These are phyloP conservation scores for Drosophila miranda DNA, from an alignment of 1,140 invertebrate genomes.

Conservation along the genomic window DNA sequence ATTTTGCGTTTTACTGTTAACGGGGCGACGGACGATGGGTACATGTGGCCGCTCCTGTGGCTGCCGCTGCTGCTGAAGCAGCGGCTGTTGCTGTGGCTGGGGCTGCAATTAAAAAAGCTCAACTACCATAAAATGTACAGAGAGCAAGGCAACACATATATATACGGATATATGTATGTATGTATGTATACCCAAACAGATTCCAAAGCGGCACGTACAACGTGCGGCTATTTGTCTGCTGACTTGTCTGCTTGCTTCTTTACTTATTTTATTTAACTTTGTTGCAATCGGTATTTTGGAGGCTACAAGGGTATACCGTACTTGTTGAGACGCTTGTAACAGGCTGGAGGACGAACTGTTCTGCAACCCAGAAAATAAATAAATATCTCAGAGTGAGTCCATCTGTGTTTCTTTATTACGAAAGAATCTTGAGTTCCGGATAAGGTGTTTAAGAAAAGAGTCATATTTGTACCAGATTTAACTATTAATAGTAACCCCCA, in stretches of 20 bases:
- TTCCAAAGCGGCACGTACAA: conserved; percentile 66
- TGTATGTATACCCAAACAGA: conserved; percentile 35
- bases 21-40: conserved; percentile 12
- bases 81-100: conserved; percentile 7
- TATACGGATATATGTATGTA: conserved; percentile 1
- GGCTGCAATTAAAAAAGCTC: conserved; percentile 72
- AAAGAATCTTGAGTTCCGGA: no score
- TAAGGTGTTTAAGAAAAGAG: no score
- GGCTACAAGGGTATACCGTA: no score
- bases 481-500: no score
- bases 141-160: conserved; percentile 16
- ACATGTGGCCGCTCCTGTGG: conserved; percentile 65
- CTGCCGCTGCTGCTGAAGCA: conserved; percentile 29
- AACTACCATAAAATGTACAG: conserved; percentile 62
- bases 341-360: no score
- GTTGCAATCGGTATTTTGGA: no score
- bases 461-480: no score
- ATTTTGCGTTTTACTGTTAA: conserved; percentile 79
- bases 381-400: no score
- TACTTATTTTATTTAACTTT: conserved; percentile 37
- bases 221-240: conserved; percentile 74
- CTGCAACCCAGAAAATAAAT: no score
- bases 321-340: no score
- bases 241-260: conserved; percentile 52
- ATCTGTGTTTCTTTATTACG: no score